phyloP scores from a whole-genome alignment of 2,888 invertebrate species.

The Drosophila mercatorum region DNA sequence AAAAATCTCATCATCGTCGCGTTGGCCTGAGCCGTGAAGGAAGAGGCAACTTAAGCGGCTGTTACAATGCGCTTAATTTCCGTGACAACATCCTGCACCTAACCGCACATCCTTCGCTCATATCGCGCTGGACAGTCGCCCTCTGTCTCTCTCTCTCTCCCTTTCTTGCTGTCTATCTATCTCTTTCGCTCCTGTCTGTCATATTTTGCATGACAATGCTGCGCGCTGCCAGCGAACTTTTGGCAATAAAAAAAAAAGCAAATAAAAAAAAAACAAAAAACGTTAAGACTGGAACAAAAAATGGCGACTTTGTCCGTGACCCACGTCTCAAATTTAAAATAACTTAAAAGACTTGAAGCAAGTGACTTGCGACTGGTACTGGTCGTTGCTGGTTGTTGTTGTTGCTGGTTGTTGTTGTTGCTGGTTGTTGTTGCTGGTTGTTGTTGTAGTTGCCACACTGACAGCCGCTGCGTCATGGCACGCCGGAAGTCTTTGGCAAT shows the following conservation, averaged over 20 bases:
- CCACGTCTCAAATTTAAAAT: conserved; percentile 74
- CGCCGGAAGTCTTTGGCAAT: conserved; percentile 78
- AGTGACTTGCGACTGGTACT: conserved; percentile 49
- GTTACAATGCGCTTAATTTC: conserved; percentile 71
- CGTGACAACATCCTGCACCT: conserved; percentile 64
- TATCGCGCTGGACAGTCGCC: conserved; percentile 39
- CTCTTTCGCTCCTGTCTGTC: conserved; percentile 31
- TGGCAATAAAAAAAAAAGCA: conserved; percentile 11
- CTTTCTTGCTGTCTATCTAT: conserved; percentile 17
- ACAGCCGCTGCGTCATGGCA: conserved; percentile 68
- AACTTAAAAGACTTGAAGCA: conserved; percentile 70
- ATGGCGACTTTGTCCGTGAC: conserved; percentile 38
- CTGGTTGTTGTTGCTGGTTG: conserved; percentile 15
- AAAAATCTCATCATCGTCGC: conserved; percentile 7
- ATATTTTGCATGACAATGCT: conserved; percentile 49
- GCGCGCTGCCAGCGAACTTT: conserved; percentile 21
- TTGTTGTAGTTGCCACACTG: conserved; percentile 35
- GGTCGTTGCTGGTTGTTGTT: conserved; percentile 22
- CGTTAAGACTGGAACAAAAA: conserved; percentile 31
- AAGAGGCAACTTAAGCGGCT: conserved; percentile 28
- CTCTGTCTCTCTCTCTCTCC: neutral
- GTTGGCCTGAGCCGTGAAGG: neutral
- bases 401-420: conserved; percentile 25
- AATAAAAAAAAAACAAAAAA: conserved; percentile 14
- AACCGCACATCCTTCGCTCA: conserved; percentile 43